A percentile compares a stretch with the other conserved stretches of the same genome.
Evolutionary conservation across 2,797 vertebrate genomes (phyloP).

Genomic region (Eulemur mongoz): DNA sequence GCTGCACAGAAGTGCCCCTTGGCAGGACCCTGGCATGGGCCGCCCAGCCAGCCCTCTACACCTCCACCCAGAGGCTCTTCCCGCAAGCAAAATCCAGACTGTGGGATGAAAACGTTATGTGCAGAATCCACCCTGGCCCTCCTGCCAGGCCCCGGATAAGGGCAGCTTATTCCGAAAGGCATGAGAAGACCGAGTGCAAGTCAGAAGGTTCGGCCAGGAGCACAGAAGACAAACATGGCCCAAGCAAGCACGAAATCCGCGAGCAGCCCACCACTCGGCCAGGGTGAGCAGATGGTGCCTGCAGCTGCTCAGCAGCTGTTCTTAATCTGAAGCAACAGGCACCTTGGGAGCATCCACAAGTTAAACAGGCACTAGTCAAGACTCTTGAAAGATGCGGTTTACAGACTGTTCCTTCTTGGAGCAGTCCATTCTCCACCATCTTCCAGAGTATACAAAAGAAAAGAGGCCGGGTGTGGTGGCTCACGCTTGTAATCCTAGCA

Average conservation of each 20-base stretch:
- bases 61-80: rapidly evolving
- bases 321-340: neutral
- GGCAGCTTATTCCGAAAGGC: neutral
- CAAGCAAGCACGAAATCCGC: neutral
- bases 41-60: neutral
- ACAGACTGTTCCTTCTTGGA: neutral
- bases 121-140: neutral
- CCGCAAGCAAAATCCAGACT: neutral
- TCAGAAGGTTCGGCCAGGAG: too few species aligned
- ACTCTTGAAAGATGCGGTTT: neutral
- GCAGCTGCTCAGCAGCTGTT: neutral
- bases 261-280: neutral
- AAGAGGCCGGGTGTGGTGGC: too few species aligned
- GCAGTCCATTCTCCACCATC: too few species aligned
- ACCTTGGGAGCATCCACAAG: too few species aligned
- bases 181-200: neutral
- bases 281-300: neutral
- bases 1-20: too few species aligned
- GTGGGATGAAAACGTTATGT: neutral
- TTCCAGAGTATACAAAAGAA: too few species aligned
- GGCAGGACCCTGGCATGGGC: neutral
- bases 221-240: neutral
- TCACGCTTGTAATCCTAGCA: too few species aligned
- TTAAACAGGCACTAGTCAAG: neutral
- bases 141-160: neutral